These are phyloP conservation scores for Leptatherina wallacei DNA, from an alignment of 2,797 vertebrate species.

Conservation along the genomic window DNA sequence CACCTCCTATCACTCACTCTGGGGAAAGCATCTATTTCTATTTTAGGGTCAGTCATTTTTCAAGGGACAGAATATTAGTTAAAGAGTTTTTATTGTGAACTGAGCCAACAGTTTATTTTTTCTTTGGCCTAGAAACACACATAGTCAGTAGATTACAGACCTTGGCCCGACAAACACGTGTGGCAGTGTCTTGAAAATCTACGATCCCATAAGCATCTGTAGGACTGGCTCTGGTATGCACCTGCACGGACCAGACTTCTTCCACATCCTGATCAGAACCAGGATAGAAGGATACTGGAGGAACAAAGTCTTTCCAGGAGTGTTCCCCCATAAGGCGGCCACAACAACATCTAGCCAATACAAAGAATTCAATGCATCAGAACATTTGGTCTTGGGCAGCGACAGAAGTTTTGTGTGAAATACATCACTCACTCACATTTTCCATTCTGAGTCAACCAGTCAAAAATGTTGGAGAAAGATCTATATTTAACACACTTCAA, in stretches of 20 bases:
- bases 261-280: constrained; percentile 69
- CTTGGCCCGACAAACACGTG: constrained; percentile 93
- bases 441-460: not conserved
- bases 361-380: constrained; percentile 16
- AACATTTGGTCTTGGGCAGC: not conserved
- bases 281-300: constrained; percentile 69
- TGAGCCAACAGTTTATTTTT: not conserved
- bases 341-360: constrained; percentile 90
- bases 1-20: not conserved
- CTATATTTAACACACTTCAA: not conserved
- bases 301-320: constrained; percentile 72
- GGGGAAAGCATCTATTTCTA: not conserved
- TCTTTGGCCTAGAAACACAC: not conserved
- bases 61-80: not conserved
- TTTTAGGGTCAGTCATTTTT: not conserved
- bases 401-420: not conserved
- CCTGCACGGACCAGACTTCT: constrained; percentile 89
- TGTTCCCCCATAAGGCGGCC: constrained; percentile 92
- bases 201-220: constrained; percentile 94
- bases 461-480: not conserved
- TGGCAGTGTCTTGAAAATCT: constrained; percentile 92
- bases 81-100: not conserved
- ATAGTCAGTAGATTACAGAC: constrained; percentile 71
- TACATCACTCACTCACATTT: not conserved
- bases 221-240: constrained; percentile 88